phyloP scores from a whole-genome alignment of 2,888 invertebrate species.

The Drosophila paracracens region DNA sequence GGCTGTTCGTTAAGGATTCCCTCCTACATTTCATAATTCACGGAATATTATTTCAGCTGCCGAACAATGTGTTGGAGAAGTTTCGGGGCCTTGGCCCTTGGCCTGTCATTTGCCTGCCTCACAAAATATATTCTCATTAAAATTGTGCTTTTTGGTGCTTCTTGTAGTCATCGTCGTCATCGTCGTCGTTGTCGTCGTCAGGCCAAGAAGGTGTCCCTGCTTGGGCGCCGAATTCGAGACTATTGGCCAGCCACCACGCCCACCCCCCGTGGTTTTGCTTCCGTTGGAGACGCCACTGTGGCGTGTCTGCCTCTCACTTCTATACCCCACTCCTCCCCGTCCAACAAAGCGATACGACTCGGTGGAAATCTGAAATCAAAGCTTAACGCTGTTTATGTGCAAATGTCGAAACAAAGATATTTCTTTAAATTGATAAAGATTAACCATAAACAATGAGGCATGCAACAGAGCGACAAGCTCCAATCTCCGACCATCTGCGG shows the following conservation, averaged over 20 bases:
- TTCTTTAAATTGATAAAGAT: conserved; percentile 81
- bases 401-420: conserved; percentile 81
- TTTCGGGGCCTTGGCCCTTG: conserved; percentile 43
- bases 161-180: conserved; percentile 56
- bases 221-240: conserved; percentile 51
- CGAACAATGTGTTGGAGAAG: conserved; percentile 65
- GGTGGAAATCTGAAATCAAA: conserved; percentile 52
- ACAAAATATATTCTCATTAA: conserved; percentile 81
- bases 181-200: conserved; percentile 21
- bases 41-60: conserved; percentile 76
- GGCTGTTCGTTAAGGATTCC: conserved; percentile 67
- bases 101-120: conserved; percentile 73
- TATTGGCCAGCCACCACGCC: conserved; percentile 65
- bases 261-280: conserved; percentile 82
- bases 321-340: background rate
- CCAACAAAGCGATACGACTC: background rate
- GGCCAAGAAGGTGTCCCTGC: conserved; percentile 55
- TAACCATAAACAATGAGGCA: conserved; percentile 74
- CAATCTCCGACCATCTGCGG: conserved; percentile 28
- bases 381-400: conserved; percentile 78
- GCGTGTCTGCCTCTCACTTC: conserved; percentile 47
- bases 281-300: conserved; percentile 80
- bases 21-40: conserved; percentile 78
- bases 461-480: conserved; percentile 48
- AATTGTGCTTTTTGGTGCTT: conserved; percentile 75